phyloP scores from a whole-genome alignment of 2,113 vertebrate species.

The Thalassoma bifasciatum region DNA sequence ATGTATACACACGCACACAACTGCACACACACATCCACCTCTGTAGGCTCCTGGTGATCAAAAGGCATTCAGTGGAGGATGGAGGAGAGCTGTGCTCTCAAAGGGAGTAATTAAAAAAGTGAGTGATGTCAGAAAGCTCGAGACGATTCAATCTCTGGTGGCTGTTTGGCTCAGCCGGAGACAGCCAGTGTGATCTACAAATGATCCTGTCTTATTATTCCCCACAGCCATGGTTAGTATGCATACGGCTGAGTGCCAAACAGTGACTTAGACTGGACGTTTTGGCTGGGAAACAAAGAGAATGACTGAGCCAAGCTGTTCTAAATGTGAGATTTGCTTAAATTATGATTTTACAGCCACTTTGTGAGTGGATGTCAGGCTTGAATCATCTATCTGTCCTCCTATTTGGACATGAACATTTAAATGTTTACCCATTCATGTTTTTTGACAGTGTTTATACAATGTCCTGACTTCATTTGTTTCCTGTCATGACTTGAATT shows the following conservation, averaged over 20 bases:
- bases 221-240: constrained; percentile 19
- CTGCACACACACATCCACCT: constrained; percentile 23
- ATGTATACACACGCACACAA: constrained; percentile 35
- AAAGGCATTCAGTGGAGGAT: constrained; percentile 48
- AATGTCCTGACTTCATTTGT: too few relatives aligned
- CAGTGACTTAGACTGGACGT: constrained; percentile 27
- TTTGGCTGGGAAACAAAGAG: constrained; percentile 51
- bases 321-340: constrained; percentile 27
- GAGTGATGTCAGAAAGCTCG: constrained; percentile 46
- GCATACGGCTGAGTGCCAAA: constrained; percentile 29
- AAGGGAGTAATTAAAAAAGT: constrained; percentile 68
- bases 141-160: constrained; percentile 30
- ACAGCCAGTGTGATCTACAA: not conserved
- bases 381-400: not conserved
- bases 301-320: constrained; percentile 22
- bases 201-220: constrained; percentile 33
- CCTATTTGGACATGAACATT: constrained; percentile 12
- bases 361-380: constrained; percentile 12
- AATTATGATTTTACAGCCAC: constrained; percentile 25
- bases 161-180: constrained; percentile 27
- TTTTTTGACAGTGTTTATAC: not conserved
- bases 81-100: constrained; percentile 48
- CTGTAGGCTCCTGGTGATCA: constrained; percentile 43
- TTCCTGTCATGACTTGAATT: too few relatives aligned
- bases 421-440: not conserved